Evolutionary conservation across 30 jellyfish, hydroid and myxozoan species (phyloP), one percentile per base, ranked within the genome.

Genomic region (Aurelia sp.): DNA sequence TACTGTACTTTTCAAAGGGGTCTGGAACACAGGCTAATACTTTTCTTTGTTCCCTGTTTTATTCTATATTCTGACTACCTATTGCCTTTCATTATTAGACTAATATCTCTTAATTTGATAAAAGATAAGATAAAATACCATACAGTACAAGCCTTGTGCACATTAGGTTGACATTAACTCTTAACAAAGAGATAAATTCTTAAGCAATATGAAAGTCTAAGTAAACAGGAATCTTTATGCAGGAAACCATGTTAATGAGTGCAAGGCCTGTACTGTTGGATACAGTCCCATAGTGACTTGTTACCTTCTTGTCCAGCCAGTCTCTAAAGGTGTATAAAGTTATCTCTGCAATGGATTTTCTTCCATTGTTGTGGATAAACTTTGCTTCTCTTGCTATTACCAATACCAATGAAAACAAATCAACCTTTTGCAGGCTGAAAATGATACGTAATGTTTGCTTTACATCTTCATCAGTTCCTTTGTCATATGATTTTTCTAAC

Each of bases 301-400:
- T 13, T 74, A 86, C 95, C 77, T 65, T 60, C 2, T 52, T 20
- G 53, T 66, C 40, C 16, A 87, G 81, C 96, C 96, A 87, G 19
- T 53, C 76, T 76, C 48, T 62, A 50, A 77, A 77, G n/a, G 55
- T 73, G 20, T 57, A 16, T 12, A 87, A 76, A 1, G 87, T 57
- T 4, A 87, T 23, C 71, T 69, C 89, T 16, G 82, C 60, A 10
- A 87, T 60, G 48, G 96, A 87, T 70, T 87, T 76, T 47, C 70
- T 37, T 18, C 59, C 27, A 50, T 66, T 58, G 64, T 44, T 10
- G 33, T 16, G 53, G 6, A 33, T 59, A 40, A 35, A 57, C 37
- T 58, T 65, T 9, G 90, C 41, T 52, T 87, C 72, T 50, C 65
- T 76, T 13, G 79, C 89, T 35, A 77, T 51, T 10, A 55, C 30